phyloP scores from a whole-genome alignment of 1,140 invertebrate genomes.

The Drosophila watanabei region DNA sequence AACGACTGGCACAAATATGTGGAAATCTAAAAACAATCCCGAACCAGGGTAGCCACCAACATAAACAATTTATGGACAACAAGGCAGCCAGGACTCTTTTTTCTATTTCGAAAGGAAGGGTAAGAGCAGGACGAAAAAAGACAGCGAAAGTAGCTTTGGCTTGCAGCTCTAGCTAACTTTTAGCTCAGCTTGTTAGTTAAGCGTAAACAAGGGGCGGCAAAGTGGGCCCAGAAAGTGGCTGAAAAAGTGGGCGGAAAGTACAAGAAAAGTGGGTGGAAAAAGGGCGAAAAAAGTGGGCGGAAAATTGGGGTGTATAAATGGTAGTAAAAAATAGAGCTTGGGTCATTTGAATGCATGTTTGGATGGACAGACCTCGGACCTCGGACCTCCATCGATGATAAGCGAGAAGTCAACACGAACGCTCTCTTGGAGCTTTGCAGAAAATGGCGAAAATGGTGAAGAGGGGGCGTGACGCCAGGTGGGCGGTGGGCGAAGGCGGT shows the following conservation, averaged over 20 bases:
- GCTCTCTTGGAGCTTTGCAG: neutral
- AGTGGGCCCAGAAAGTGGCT: neutral
- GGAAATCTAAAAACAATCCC: constrained; percentile 33
- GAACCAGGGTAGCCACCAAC: constrained; percentile 41
- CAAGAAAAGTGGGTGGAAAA: neutral
- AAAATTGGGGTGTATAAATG: neutral
- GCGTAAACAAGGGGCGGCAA: constrained; percentile 62
- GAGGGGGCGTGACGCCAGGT: constrained; percentile 15
- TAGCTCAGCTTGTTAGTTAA: constrained; percentile 75
- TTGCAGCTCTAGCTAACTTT: constrained; percentile 72
- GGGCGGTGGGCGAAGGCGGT: neutral
- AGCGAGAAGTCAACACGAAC: constrained; percentile 40
- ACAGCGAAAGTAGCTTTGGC: constrained; percentile 16
- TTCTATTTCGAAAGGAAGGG: too few species aligned
- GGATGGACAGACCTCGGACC: constrained; percentile 25
- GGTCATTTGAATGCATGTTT: constrained; percentile 78
- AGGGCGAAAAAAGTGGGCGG: too few species aligned
- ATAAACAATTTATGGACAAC: constrained; percentile 80
- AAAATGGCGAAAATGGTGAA: constrained; percentile 28
- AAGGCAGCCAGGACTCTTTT: constrained; percentile 38
- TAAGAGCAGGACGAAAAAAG: constrained; percentile 2
- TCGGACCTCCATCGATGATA: constrained; percentile 66
- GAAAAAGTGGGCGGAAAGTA: constrained; percentile 13
- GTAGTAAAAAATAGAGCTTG: constrained; percentile 18
- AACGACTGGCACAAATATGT: constrained; percentile 76